Evolutionary conservation across 2,113 vertebrate species (phyloP).

Genomic region (Taurulus bubalis): DNA sequence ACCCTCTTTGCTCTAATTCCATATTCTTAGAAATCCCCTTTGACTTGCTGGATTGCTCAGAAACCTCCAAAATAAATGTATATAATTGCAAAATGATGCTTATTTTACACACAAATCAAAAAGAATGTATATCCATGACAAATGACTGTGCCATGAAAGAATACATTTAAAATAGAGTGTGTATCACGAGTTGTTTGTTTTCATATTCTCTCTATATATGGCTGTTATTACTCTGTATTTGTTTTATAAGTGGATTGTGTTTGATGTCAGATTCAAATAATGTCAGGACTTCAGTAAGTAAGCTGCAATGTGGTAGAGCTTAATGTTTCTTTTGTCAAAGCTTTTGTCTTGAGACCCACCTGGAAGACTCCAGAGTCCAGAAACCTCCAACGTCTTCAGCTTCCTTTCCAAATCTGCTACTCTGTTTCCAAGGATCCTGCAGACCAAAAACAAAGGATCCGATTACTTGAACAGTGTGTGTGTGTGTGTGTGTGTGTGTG

Average conservation of each 20-base stretch:
- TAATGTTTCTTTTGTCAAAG: background rate
- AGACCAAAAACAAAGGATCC: constrained; percentile 3
- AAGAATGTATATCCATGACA: no score
- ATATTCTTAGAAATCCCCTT: background rate
- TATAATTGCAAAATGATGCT: background rate
- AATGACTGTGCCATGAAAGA: background rate
- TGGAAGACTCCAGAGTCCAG: constrained; percentile 98
- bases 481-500: constrained; percentile 7
- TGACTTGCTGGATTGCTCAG: background rate
- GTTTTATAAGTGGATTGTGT: constrained; percentile 1
- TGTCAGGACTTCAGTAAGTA: background rate
- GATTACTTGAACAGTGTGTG: background rate
- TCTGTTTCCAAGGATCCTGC: constrained; percentile 94
- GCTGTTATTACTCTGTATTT: background rate
- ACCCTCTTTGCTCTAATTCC: background rate
- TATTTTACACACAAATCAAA: background rate
- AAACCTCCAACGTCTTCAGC: constrained; percentile 95
- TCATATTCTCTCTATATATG: background rate
- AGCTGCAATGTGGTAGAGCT: background rate
- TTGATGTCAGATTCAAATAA: background rate
- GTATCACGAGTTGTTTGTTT: constrained; percentile 3
- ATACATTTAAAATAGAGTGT: background rate
- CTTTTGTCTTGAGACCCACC: constrained; percentile 79
- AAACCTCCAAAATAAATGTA: background rate
- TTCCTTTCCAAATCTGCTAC: constrained; percentile 96